Percentiles rank a stretch among this genome's conserved stretches.
phyloP scores from a whole-genome alignment of 2,888 invertebrate genomes.

The Sisyra nigra region DNA sequence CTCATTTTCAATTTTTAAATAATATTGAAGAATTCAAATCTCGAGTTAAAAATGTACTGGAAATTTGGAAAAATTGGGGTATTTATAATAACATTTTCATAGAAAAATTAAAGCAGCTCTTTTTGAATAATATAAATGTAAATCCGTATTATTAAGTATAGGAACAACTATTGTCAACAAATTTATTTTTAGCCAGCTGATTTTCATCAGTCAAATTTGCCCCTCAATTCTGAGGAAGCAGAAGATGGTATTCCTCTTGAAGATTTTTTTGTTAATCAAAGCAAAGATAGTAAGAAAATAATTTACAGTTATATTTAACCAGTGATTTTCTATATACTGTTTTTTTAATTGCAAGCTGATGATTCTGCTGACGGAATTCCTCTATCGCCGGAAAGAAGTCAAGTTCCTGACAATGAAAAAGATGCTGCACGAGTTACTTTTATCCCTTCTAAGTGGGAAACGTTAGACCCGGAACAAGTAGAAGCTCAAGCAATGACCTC shows the following conservation, averaged over 20 bases:
- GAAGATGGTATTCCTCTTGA: conserved; percentile 49
- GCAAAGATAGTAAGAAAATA: conserved; percentile 24
- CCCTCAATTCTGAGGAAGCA: background rate
- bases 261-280: conserved; percentile 39
- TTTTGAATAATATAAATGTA: conserved; percentile 52
- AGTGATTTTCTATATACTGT: too few species aligned
- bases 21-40: conserved; percentile 93
- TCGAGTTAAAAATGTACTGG: conserved; percentile 73
- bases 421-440: conserved; percentile 38
- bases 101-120: conserved; percentile 72
- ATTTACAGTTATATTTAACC: too few species aligned
- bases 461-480: conserved; percentile 72
- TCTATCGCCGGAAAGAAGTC: conserved; percentile 18
- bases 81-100: conserved; percentile 90
- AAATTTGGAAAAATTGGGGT: conserved; percentile 96
- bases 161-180: too few species aligned
- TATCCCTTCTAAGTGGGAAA: conserved; percentile 93
- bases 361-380: conserved; percentile 43
- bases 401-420: conserved; percentile 9
- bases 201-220: background rate
- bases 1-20: conserved; percentile 61
- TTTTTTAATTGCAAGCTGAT: too few species aligned
- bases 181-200: too few species aligned
- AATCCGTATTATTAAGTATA: background rate
- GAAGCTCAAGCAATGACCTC: conserved; percentile 74